Conservation (phyloP, 2,797 vertebrate genomes). For the Denticeps clupeoides region DNA sequence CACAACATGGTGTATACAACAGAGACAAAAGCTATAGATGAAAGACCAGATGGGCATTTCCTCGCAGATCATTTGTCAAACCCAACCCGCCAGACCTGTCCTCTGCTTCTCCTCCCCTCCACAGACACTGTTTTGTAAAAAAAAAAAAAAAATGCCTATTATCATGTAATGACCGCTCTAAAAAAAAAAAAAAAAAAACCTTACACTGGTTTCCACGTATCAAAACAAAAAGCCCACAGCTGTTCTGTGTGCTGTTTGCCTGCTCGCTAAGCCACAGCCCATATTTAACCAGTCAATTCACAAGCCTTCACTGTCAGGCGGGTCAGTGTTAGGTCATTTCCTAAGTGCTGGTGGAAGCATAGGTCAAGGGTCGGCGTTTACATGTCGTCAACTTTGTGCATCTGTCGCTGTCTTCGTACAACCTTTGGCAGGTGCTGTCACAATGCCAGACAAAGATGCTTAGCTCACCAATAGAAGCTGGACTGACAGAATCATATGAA, state of each 20-base stretch:
- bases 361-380: constrained; percentile 27
- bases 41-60: constrained; percentile 70
- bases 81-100: constrained; percentile 37
- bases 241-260: constrained; percentile 44
- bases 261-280: constrained; percentile 41
- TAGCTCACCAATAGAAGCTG: no score
- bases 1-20: no score
- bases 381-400: constrained; percentile 50
- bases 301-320: constrained; percentile 46
- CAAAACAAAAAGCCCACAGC: constrained; percentile 44
- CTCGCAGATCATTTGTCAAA: constrained; percentile 76
- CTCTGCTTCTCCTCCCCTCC: constrained; percentile 21
- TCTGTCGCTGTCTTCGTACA: no score
- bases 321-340: constrained; percentile 67
- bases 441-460: constrained; percentile 59
- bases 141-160: constrained; percentile 26
- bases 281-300: constrained; percentile 47
- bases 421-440: constrained; percentile 55
- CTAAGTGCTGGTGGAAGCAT: constrained; percentile 31
- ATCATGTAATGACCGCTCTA: constrained; percentile 60
- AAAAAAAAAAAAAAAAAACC: no score
- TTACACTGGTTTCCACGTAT: constrained; percentile 32
- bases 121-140: background rate
- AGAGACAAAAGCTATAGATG: no score
- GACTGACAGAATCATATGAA: no score